Conservation (phyloP, 2,888 invertebrate genomes). For the Drosophila cracens region DNA sequence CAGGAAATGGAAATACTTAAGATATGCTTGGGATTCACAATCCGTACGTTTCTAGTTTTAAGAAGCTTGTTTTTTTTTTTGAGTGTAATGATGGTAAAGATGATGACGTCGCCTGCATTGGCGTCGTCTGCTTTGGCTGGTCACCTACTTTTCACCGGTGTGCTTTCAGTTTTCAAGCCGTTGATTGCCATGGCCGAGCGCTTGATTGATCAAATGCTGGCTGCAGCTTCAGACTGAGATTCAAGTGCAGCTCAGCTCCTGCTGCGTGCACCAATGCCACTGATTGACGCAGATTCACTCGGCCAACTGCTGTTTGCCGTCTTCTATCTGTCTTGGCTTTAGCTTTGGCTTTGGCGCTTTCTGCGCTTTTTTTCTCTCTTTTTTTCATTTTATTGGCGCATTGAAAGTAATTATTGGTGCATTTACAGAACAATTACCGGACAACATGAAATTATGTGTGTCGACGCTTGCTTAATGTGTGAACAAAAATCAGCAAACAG, state of each 20-base stretch:
- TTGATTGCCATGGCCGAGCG: conserved; percentile 56
- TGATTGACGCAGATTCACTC: conserved; percentile 56
- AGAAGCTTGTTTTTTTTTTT: not conserved
- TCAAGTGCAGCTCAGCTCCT: conserved; percentile 55
- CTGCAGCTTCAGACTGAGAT: not conserved
- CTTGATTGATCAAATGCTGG: conserved; percentile 70
- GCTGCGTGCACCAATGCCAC: conserved; percentile 73
- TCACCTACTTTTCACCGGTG: conserved; percentile 74
- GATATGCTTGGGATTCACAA: not conserved
- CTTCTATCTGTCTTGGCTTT: conserved; percentile 12
- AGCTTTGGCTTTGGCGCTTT: conserved; percentile 10
- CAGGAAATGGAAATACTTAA: not conserved
- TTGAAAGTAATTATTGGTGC: conserved; percentile 80
- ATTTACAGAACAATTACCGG: conserved; percentile 80
- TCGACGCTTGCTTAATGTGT: conserved; percentile 74
- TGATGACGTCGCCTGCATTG: conserved; percentile 31
- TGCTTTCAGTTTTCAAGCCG: conserved; percentile 65
- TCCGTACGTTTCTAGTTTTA: not conserved
- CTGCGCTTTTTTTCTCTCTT: not conserved
- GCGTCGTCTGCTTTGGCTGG: conserved; percentile 45
- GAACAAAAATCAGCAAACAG: conserved; percentile 51
- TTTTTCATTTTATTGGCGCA: conserved; percentile 67
- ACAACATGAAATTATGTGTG: conserved; percentile 77
- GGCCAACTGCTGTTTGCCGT: conserved; percentile 12
- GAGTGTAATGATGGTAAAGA: conserved; percentile 16